A percentile compares a stretch with the other conserved stretches of the same genome.
phyloP scores from a whole-genome alignment of 2,888 invertebrate species.

The Cephus runcator region DNA sequence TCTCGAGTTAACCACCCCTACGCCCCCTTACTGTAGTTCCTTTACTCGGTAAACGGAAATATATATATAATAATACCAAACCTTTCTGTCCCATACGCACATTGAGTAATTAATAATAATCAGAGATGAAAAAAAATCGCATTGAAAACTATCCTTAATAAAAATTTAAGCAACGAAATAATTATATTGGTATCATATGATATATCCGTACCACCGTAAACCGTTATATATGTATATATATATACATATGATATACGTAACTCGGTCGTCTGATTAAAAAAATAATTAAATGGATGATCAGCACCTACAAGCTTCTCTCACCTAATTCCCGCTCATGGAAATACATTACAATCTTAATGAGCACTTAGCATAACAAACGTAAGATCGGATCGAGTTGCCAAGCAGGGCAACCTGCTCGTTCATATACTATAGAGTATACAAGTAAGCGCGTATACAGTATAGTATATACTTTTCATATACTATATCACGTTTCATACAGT shows the following conservation, averaged over 20 bases:
- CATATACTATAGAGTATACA: conserved; percentile 23
- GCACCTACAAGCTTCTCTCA: conserved; percentile 6
- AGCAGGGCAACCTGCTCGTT: conserved; percentile 35
- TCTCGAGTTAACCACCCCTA: background rate
- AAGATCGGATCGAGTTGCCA: conserved; percentile 55
- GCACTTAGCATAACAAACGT: conserved; percentile 63
- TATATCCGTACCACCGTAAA: background rate
- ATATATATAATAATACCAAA: background rate
- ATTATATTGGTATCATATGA: background rate
- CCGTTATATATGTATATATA: background rate
- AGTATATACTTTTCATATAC: no score
- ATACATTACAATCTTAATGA: conserved; percentile 61
- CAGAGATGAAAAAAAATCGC: background rate
- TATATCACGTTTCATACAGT: no score
- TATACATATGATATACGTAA: background rate
- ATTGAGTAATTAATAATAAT: background rate
- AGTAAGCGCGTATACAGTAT: conserved; percentile 18
- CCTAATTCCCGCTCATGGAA: conserved; percentile 49
- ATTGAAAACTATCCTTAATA: background rate
- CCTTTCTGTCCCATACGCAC: background rate
- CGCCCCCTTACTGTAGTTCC: background rate
- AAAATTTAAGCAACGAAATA: background rate
- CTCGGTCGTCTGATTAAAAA: background rate
- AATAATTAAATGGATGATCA: background rate
- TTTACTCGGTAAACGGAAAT: background rate